phyloP scores from a whole-genome alignment of 1,140 invertebrate genomes.

The Drosophila miranda region DNA sequence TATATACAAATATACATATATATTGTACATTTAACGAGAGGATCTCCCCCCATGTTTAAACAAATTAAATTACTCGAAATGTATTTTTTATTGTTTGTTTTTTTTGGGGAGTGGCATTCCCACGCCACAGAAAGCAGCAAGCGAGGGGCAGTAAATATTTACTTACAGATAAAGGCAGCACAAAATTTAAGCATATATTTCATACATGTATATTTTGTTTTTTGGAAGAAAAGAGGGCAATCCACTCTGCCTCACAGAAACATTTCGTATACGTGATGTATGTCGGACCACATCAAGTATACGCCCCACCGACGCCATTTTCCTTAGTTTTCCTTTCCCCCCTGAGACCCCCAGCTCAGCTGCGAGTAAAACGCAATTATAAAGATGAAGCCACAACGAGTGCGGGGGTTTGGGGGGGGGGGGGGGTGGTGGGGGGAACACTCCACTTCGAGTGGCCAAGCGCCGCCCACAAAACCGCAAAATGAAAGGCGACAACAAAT shows the following conservation, averaged over 20 bases:
- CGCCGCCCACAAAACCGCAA: slow-evolving; percentile 69
- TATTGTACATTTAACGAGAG: slow-evolving; percentile 12
- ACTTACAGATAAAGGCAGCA: slow-evolving; percentile 38
- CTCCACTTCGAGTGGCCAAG: slow-evolving; percentile 39
- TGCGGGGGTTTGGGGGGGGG: background rate
- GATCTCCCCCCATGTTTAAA: slow-evolving; percentile 45
- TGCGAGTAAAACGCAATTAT: slow-evolving; percentile 31
- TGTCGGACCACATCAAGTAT: slow-evolving; percentile 25
- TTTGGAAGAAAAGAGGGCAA: slow-evolving; percentile 12
- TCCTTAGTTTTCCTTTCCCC: slow-evolving; percentile 11
- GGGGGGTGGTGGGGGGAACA: background rate
- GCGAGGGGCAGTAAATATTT: slow-evolving; percentile 60
- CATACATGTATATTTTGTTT: slow-evolving; percentile 12
- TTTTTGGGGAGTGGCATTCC: slow-evolving; percentile 64
- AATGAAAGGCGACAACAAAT: slow-evolving; percentile 65
- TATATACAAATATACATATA: slow-evolving; percentile 18
- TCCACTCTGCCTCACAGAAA: slow-evolving; percentile 1
- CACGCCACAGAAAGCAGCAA: slow-evolving; percentile 41
- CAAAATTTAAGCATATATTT: background rate
- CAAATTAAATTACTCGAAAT: slow-evolving; percentile 70
- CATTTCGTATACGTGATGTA: slow-evolving; percentile 41
- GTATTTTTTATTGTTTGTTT: slow-evolving; percentile 48
- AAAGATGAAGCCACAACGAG: slow-evolving; percentile 24
- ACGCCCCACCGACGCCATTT: slow-evolving; percentile 46
- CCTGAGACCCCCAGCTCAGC: slow-evolving; percentile 9